These are phyloP conservation scores for Pararge aegeria DNA, from an alignment of 1,140 invertebrate species.

Conservation along the genomic window DNA sequence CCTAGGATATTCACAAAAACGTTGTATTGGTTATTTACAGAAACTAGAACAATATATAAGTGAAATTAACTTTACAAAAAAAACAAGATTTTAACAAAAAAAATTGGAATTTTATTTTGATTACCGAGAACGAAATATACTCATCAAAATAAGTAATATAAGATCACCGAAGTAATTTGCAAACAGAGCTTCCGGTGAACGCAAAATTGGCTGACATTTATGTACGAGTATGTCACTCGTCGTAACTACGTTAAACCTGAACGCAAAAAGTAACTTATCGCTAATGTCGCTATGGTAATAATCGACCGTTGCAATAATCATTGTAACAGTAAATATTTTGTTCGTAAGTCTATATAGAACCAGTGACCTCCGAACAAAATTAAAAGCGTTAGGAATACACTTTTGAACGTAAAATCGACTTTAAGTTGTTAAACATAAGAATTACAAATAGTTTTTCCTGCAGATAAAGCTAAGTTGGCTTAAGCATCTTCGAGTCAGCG, in stretches of 20 bases:
- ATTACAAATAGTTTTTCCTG: neutral
- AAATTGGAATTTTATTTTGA: too few relatives aligned
- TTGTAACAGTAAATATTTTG: constrained; percentile 1
- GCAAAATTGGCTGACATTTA: too few relatives aligned
- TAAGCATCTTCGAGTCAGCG: constrained; percentile 26
- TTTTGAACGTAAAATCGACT: neutral
- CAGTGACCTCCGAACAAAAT: neutral
- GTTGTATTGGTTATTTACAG: too few relatives aligned
- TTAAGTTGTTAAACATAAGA: neutral
- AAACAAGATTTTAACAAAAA: too few relatives aligned
- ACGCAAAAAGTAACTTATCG: neutral
- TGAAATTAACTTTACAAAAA: too few relatives aligned
- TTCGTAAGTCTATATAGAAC: neutral
- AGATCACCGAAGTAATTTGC: too few relatives aligned
- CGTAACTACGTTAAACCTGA: neutral
- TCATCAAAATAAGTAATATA: too few relatives aligned
- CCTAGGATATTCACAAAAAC: too few relatives aligned
- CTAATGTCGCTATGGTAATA: neutral
- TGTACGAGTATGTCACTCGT: too few relatives aligned
- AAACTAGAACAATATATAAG: too few relatives aligned
- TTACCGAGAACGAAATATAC: too few relatives aligned
- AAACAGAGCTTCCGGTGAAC: neutral
- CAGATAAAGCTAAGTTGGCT: neutral
- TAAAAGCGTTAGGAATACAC: neutral
- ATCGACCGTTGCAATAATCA: neutral